Evolutionary conservation across 2,888 invertebrate species (phyloP), one percentile per base, ranked within the genome.

Genomic region (Tuta absoluta): DNA sequence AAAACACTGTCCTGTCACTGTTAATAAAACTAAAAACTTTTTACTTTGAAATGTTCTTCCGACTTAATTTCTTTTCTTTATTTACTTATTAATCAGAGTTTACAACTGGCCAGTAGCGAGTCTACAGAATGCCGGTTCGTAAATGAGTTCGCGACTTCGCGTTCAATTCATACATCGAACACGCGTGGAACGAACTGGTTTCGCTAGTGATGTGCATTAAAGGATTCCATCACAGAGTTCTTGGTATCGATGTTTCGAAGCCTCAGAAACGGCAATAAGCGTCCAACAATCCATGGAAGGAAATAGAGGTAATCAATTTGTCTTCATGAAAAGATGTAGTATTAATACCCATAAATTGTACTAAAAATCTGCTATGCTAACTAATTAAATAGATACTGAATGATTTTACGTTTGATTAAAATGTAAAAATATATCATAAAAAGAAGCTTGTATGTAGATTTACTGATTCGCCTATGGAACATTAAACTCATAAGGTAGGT

Each of bases 141-240:
- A 85, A 80, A n/a, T n/a, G n/a, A n/a, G n/a, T n/a, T n/a, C 84
- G 78, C 79, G 78, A n/a, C n/a, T 79, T 74, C 76, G 78, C 79
- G 78, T 79, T 73, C 76, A 75, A 72, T 74, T 73, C 72, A 73
- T 74, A 74, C 76, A 74, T 75, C 72, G 73, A 69, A 67, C 63
- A 61, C 61, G 62, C 59, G 41, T 64, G 49, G 73, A 76, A 75
- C 72, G 75, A 73, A 75, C 72, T 75, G 72, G 73, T 75, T 72
- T 71, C 60, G 61, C 17, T 80, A 82, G 80, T 72, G 82, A 75
- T 77, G 83, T 69, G 17, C 61, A 67, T 53, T 49, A 11, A 10
- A 4, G 33, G 21, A 4, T 58, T 23, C 17, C 56, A 23, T 12
- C 12, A 23, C 17, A 21, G 38, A 2, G 17, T 28, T 24, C 17